Conservation (phyloP, 2,113 vertebrate genomes). For the Ceyx melanurus region DNA sequence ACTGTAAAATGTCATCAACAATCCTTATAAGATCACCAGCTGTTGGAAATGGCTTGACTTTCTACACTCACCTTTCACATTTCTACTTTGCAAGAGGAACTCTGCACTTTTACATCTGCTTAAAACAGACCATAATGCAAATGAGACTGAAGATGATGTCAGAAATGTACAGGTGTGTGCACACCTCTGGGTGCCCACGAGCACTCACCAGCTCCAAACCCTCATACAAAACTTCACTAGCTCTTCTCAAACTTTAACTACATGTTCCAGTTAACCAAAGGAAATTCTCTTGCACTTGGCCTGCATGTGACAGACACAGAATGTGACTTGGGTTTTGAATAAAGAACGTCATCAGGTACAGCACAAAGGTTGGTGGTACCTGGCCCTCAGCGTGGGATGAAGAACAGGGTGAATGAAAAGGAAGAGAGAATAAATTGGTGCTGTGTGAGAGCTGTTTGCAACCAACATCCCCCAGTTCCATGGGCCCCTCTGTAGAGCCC, state of each 20-base stretch:
- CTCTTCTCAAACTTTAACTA: neutral
- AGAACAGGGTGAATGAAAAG: neutral
- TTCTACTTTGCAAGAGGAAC: neutral
- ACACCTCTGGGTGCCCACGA: fast-evolving
- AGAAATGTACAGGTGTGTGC: fast-evolving
- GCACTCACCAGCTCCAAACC: neutral
- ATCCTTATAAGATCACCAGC: conserved; percentile 52
- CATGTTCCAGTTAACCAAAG: neutral
- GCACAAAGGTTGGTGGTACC: neutral
- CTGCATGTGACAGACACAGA: no score
- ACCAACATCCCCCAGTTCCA: neutral
- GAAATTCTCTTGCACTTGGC: neutral
- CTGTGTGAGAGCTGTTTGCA: neutral
- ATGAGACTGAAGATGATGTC: neutral
- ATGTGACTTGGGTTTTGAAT: neutral
- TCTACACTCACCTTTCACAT: conserved; percentile 48
- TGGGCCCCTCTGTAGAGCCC: neutral
- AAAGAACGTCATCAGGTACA: neutral
- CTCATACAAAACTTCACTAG: neutral
- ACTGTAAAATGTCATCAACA: conserved; percentile 42
- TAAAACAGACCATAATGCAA: neutral
- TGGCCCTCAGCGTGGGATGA: neutral
- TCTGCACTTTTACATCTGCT: neutral
- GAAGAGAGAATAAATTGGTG: fast-evolving
- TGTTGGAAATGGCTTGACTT: conserved; percentile 49